Conservation (phyloP, 2,797 vertebrate species). For the Phoxinus dragarum region DNA sequence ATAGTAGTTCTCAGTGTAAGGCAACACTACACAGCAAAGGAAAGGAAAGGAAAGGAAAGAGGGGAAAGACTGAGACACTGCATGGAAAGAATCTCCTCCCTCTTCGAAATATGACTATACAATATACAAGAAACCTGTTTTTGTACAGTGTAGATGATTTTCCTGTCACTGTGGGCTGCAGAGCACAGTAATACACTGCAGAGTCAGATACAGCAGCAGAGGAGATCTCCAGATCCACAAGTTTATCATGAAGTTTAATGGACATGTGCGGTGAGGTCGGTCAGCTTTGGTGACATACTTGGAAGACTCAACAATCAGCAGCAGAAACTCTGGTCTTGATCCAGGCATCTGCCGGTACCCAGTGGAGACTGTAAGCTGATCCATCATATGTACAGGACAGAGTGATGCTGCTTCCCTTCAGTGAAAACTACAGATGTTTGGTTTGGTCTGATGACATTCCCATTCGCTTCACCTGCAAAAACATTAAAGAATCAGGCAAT, state of each 20-base stretch:
- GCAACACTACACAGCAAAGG: too few relatives aligned
- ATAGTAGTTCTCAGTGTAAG: too few relatives aligned
- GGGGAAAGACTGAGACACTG: constrained; percentile 13
- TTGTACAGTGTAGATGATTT: background rate
- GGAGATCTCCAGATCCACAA: constrained; percentile 20
- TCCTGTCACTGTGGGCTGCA: constrained; percentile 37
- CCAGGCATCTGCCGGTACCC: constrained; percentile 45
- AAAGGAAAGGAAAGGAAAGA: too few relatives aligned
- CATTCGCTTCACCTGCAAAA: background rate
- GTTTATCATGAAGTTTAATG: constrained; percentile 8
- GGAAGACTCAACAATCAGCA: background rate
- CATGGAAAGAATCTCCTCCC: background rate
- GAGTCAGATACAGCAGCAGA: background rate
- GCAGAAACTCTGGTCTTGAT: constrained; percentile 38
- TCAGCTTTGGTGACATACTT: background rate
- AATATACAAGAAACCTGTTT: constrained; percentile 5
- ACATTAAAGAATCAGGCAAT: background rate
- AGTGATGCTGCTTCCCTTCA: constrained; percentile 9
- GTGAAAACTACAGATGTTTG: background rate
- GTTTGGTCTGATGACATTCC: constrained; percentile 11
- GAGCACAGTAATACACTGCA: constrained; percentile 39
- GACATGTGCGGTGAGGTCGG: background rate
- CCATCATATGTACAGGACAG: constrained; percentile 30
- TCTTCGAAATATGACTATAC: background rate
- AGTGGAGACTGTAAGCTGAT: background rate